These are phyloP conservation scores for Lindbergichthys nudifrons DNA, from an alignment of 2,797 vertebrate species.

Conservation along the genomic window DNA sequence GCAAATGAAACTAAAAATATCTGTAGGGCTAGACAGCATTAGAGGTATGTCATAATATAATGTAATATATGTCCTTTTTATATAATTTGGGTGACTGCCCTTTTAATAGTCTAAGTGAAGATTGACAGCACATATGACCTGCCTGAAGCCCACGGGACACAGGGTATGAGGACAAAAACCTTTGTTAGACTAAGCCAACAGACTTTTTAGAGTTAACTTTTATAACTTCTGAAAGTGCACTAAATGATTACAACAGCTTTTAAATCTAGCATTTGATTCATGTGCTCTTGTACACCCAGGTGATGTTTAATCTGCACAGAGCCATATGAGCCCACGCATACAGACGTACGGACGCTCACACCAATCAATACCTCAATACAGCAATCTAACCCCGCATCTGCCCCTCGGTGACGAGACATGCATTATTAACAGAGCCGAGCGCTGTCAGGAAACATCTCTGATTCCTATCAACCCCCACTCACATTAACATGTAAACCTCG, in stretches of 20 bases:
- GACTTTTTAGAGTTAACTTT: neutral
- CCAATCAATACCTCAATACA: slow-evolving; percentile 75
- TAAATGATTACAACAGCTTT: neutral
- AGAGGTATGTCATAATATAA: neutral
- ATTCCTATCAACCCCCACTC: slow-evolving; percentile 50
- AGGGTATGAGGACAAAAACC: neutral
- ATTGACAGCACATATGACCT: neutral
- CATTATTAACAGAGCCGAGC: slow-evolving; percentile 75
- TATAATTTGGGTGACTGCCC: neutral
- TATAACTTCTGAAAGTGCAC: slow-evolving; percentile 4
- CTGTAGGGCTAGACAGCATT: neutral
- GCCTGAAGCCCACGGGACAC: neutral
- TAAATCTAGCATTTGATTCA: neutral
- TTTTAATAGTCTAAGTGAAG: neutral
- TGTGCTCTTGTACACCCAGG: slow-evolving; percentile 1
- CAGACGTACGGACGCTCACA: slow-evolving; percentile 47
- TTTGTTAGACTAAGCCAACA: neutral
- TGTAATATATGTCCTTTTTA: slow-evolving; percentile 2
- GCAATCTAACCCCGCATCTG: slow-evolving; percentile 74
- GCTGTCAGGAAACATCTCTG: slow-evolving; percentile 68
- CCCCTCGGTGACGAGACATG: slow-evolving; percentile 73
- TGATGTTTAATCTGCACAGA: slow-evolving; percentile 48
- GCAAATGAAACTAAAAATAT: neutral
- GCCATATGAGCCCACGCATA: slow-evolving; percentile 52
- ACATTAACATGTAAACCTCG: slow-evolving; percentile 25